Evolutionary conservation across 2,113 vertebrate species (phyloP), one percentile per base, ranked within the genome.

Genomic region (Anser cygnoides): DNA sequence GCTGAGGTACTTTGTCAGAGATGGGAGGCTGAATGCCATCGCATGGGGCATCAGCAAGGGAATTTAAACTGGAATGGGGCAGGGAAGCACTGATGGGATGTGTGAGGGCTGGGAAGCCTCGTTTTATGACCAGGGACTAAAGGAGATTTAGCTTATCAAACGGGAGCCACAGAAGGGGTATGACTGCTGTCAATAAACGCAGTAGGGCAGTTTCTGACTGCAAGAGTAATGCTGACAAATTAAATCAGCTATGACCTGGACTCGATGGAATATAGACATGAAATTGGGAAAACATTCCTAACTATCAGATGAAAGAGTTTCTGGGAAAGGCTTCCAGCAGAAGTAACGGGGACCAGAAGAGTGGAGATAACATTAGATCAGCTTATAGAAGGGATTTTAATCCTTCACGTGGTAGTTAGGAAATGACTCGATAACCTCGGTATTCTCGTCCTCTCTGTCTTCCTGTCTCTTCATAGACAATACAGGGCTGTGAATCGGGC

Each of bases 361-460:
- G 63, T 29, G 55, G 83, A 90, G 86, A 89, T 93, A 84, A 59
- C 20, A 50, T 58, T 94, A 86, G 90, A 87, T 86, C 31, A 46
- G 80, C 33, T 75, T 63, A 83, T 59, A 46, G 72, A 92, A 88
- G 65, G 89, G 82, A 59, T 90, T 50, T 90, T 92, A 87, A 87
- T 81, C 13, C 55, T 93, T 90, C 83, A 85, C 17, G 17, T 79
- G 87, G 43, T 85, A 82, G 84, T 95, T 93, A 90, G 76, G 94
- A 90, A 95, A 83, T 15, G 19, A 76, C 84, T 43, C 0, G 59
- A 81, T 95, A 93, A 96, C 85, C 92, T 90, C 9, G 1, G 44
- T 55, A 50, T 83, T 89, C 83, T 67, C 59, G 57, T 81, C 59
- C 72, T 80, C 87, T 95, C 74, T 84, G 67, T 92, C 88, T 88